Conservation (phyloP, 2,888 invertebrate species). For the Cataglyphis rosenhaueri region DNA sequence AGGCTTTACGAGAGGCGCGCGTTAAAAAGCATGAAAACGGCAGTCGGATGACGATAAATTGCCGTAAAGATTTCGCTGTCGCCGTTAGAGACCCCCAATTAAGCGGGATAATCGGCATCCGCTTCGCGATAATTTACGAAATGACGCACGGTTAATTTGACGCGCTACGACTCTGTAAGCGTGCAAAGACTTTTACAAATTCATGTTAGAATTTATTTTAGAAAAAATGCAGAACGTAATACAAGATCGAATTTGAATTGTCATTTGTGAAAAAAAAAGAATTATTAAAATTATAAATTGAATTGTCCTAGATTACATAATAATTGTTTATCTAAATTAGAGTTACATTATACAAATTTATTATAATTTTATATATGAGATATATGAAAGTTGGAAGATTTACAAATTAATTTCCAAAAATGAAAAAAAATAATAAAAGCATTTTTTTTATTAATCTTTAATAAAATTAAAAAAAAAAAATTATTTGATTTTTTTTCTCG, state of each 20-base stretch:
- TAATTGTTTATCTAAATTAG: background rate
- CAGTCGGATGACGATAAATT: conserved; percentile 48
- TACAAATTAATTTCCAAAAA: background rate
- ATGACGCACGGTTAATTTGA: conserved; percentile 39
- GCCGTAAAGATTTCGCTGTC: conserved; percentile 58
- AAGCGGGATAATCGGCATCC: conserved; percentile 51
- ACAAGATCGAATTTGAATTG: background rate
- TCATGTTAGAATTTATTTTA: conserved; percentile 1
- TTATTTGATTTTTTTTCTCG: background rate
- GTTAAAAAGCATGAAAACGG: conserved; percentile 30
- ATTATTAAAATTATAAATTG: background rate
- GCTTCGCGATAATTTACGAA: conserved; percentile 43
- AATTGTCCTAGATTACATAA: background rate
- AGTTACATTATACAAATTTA: background rate
- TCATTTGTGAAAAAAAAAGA: background rate
- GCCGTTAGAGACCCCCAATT: conserved; percentile 54
- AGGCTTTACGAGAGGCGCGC: conserved; percentile 27
- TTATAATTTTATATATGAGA: background rate
- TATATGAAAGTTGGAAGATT: background rate
- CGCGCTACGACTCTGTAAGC: conserved; percentile 8
- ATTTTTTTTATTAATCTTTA: background rate
- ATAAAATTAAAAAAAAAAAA: background rate
- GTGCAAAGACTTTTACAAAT: conserved; percentile 14
- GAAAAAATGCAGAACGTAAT: background rate
- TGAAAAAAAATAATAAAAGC: background rate